Evolutionary conservation across 1,140 invertebrate species (phyloP).

Genomic region (Danaus melanippus): DNA sequence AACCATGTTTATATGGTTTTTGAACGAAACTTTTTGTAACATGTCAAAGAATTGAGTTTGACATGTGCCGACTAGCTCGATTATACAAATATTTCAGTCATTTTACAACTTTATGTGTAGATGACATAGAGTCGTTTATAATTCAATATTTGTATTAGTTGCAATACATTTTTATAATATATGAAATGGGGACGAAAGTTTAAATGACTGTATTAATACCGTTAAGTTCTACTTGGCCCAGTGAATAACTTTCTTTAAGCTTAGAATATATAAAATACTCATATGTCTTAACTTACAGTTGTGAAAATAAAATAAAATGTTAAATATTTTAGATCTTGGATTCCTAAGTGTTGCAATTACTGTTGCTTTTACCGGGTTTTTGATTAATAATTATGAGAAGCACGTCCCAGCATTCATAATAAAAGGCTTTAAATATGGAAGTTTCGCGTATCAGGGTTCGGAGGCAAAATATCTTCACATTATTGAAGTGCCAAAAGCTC

Average conservation of each 20-base stretch:
- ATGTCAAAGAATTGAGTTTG: too few species aligned
- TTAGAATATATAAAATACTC: neutral
- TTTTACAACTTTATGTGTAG: too few species aligned
- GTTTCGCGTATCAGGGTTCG: slow-evolving; percentile 73
- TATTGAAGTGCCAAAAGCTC: slow-evolving; percentile 81
- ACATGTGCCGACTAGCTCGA: too few species aligned
- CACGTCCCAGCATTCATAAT: slow-evolving; percentile 76
- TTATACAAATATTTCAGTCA: too few species aligned
- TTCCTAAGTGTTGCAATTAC: slow-evolving; percentile 70
- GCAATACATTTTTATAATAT: too few species aligned
- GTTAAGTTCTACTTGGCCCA: slow-evolving; percentile 24
- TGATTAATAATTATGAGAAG: slow-evolving; percentile 76
- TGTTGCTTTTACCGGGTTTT: slow-evolving; percentile 70
- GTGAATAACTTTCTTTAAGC: slow-evolving; percentile 8
- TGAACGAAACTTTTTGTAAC: too few species aligned
- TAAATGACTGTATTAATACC: slow-evolving; percentile 13
- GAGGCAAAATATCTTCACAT: slow-evolving; percentile 64
- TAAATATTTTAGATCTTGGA: slow-evolving; percentile 73
- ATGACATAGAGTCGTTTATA: too few species aligned
- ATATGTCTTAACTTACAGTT: slow-evolving; percentile 3
- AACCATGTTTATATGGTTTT: too few species aligned
- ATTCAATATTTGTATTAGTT: too few species aligned
- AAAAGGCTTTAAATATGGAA: slow-evolving; percentile 78
- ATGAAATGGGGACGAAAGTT: slow-evolving; percentile 15
- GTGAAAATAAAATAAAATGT: slow-evolving; percentile 29